Evolutionary conservation across 2,797 vertebrate genomes (phyloP).

Genomic region (Danio albolineatus): DNA sequence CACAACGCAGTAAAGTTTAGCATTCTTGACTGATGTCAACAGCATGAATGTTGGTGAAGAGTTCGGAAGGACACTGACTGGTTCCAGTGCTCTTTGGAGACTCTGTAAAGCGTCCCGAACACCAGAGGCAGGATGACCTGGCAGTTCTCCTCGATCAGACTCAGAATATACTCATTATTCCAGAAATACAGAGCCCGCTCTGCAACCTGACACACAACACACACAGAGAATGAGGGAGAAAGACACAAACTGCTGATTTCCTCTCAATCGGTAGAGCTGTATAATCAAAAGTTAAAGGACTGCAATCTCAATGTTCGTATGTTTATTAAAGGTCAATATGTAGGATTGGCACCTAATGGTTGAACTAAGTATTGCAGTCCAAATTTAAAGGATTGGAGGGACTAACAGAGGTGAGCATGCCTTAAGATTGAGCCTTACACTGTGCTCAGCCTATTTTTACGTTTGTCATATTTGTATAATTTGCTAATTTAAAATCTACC

Average conservation of each 20-base stretch:
- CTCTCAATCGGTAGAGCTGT: too few relatives aligned
- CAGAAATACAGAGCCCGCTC: slow-evolving; percentile 97
- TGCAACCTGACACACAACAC: slow-evolving; percentile 81
- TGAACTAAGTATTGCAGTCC: too few relatives aligned
- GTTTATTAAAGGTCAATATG: too few relatives aligned
- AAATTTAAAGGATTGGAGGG: too few relatives aligned
- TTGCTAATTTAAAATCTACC: too few relatives aligned
- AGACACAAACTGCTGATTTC: background rate
- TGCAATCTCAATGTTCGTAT: too few relatives aligned
- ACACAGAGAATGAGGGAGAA: slow-evolving; percentile 2
- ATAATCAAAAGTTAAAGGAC: too few relatives aligned
- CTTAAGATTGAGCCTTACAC: too few relatives aligned
- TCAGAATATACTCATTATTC: slow-evolving; percentile 96
- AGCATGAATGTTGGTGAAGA: background rate
- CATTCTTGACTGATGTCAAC: background rate
- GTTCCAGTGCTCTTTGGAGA: slow-evolving; percentile 97
- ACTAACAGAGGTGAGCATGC: too few relatives aligned
- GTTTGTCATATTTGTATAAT: too few relatives aligned
- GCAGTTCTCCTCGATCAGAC: slow-evolving; percentile 95
- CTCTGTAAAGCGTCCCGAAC: slow-evolving; percentile 92
- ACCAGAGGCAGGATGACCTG: slow-evolving; percentile 92
- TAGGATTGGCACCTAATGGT: too few relatives aligned
- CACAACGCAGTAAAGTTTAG: background rate
- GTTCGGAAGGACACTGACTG: slow-evolving; percentile 81
- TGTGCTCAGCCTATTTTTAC: too few relatives aligned